Evolutionary conservation across 2,113 vertebrate genomes (phyloP).

Genomic region (Spea multiplicata): DNA sequence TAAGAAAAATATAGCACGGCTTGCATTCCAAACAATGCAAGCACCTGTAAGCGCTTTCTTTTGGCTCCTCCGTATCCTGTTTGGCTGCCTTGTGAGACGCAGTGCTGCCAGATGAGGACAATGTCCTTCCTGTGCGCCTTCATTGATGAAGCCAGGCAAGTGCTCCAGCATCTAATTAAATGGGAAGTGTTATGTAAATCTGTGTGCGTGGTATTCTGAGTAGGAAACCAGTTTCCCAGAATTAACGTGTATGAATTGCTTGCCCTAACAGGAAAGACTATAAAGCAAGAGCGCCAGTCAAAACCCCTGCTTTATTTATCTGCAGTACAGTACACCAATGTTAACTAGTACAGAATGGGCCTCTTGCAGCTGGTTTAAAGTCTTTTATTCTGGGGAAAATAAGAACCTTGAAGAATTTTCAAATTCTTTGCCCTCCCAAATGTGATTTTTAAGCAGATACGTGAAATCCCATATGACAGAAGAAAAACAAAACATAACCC

Average conservation of each 20-base stretch:
- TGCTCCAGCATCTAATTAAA: conserved; percentile 26
- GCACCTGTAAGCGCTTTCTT: conserved; percentile 20
- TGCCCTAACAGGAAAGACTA: not conserved
- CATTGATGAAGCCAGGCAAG: conserved; percentile 12
- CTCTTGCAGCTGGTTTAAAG: not conserved
- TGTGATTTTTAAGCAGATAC: no score
- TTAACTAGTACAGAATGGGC: not conserved
- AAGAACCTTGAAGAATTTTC: no score
- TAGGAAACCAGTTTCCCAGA: not conserved
- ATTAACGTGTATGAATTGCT: conserved; percentile 12
- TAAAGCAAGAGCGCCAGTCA: not conserved
- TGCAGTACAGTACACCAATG: not conserved
- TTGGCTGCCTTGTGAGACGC: conserved; percentile 2
- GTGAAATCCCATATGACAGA: no score
- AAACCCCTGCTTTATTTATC: not conserved
- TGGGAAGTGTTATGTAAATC: conserved; percentile 24
- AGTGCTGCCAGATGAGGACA: conserved; percentile 34
- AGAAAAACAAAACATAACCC: no score
- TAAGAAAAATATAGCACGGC: conserved; percentile 3
- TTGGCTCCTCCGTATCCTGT: conserved; percentile 37
- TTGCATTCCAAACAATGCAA: conserved; percentile 8
- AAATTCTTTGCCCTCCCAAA: no score
- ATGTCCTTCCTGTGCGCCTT: conserved; percentile 38
- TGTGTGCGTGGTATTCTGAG: conserved; percentile 23
- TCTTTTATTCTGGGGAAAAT: no score